Conservation (phyloP, 37 sponge, comb jelly and placozoan species). For the Lycopodina hypogea region DNA sequence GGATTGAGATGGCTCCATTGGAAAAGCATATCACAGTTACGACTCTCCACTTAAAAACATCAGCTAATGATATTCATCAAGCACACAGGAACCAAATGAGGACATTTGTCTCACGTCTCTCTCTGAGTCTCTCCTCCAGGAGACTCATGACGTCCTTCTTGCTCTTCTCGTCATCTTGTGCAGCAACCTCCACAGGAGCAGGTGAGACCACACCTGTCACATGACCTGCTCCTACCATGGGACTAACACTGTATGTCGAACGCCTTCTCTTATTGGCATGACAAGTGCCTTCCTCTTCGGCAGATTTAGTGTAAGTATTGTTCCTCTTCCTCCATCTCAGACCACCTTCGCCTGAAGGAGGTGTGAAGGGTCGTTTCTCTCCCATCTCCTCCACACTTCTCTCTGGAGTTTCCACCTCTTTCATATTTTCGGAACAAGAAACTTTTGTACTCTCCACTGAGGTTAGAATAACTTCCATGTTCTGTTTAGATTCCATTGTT, state of each 20-base stretch:
- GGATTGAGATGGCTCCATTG: too few species aligned
- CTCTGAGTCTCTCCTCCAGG: constrained; percentile 26
- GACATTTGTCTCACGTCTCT: constrained; percentile 32
- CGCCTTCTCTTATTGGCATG: background rate
- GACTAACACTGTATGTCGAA: background rate
- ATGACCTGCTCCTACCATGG: background rate
- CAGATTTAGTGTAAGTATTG: background rate
- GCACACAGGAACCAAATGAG: background rate
- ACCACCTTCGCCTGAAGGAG: background rate
- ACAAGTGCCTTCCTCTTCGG: background rate
- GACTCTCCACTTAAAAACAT: too few species aligned
- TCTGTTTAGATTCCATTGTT: too few species aligned
- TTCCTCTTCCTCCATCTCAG: background rate
- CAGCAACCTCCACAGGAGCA: background rate
- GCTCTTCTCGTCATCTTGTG: background rate
- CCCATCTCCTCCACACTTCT: background rate
- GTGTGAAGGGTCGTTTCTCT: background rate
- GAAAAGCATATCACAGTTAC: too few species aligned
- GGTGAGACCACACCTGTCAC: background rate
- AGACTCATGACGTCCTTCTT: constrained; percentile 14
- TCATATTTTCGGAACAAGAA: too few species aligned
- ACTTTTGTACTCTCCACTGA: too few species aligned
- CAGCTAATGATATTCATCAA: too few species aligned
- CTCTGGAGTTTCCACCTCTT: background rate
- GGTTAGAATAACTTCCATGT: too few species aligned